These are phyloP conservation scores for Platorchestia sp. DNA, from an alignment of 1,140 invertebrate species.

Conservation along the genomic window DNA sequence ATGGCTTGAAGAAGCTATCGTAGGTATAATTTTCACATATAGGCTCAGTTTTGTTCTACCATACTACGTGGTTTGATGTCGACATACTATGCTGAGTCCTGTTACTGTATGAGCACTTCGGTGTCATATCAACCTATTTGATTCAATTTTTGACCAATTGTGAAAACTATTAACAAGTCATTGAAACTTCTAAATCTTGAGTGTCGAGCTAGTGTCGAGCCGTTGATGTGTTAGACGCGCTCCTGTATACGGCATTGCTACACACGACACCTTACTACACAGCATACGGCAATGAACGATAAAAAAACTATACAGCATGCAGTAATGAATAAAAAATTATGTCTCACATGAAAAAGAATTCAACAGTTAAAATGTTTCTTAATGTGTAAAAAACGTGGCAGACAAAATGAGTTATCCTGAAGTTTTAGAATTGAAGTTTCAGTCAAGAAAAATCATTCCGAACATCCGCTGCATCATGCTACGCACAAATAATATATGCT, in stretches of 20 bases:
- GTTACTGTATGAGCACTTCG: not conserved
- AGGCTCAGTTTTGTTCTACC: too few species aligned
- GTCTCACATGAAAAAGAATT: not conserved
- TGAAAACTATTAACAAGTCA: not conserved
- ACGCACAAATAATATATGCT: not conserved
- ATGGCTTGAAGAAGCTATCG: too few species aligned
- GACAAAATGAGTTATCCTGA: not conserved
- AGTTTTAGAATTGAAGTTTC: not conserved
- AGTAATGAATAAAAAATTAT: too few species aligned
- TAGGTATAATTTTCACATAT: not conserved
- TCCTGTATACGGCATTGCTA: not conserved
- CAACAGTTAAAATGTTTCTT: not conserved
- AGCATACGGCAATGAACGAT: not conserved
- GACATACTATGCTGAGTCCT: too few species aligned
- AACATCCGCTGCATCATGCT: not conserved
- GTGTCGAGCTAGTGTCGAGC: not conserved
- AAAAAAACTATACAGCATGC: too few species aligned
- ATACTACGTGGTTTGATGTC: too few species aligned
- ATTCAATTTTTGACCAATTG: not conserved
- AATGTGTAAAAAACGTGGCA: not conserved
- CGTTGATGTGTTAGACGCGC: not conserved
- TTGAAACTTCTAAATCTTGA: not conserved
- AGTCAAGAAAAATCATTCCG: not conserved
- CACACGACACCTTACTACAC: not conserved
- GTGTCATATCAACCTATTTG: not conserved